phyloP scores from a whole-genome alignment of 2,797 vertebrate genomes.

The Pangasius djambal region DNA sequence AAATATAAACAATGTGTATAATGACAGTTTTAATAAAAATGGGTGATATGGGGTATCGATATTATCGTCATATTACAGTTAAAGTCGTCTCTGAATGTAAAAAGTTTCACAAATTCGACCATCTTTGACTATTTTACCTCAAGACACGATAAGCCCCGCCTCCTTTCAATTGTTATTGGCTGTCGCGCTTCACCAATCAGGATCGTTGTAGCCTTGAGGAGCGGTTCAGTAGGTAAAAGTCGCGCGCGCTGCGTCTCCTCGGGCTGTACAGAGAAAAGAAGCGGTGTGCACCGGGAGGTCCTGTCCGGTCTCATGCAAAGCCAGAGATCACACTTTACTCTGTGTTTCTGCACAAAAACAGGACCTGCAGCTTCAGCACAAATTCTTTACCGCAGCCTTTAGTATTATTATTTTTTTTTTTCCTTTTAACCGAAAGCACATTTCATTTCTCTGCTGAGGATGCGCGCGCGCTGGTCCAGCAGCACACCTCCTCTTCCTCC shows the following conservation, averaged over 20 bases:
- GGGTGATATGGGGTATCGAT: background rate
- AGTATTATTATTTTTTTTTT: background rate
- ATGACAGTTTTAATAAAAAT: background rate
- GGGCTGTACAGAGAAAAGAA: background rate
- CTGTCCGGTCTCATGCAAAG: background rate
- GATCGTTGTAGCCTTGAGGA: background rate
- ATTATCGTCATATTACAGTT: background rate
- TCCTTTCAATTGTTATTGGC: background rate
- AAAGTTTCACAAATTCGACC: background rate
- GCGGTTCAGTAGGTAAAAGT: slow-evolving; percentile 15
- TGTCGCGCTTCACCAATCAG: slow-evolving; percentile 22
- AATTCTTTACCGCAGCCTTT: background rate
- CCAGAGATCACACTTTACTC: background rate
- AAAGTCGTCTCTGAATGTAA: background rate
- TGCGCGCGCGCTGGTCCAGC: background rate
- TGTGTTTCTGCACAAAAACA: slow-evolving; percentile 1
- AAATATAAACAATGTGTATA: background rate
- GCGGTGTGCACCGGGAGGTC: background rate
- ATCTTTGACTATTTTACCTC: background rate
- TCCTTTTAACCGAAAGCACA: slow-evolving; percentile 15
- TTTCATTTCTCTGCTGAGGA: slow-evolving; percentile 18
- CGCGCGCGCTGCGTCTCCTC: slow-evolving; percentile 6
- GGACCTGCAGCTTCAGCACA: slow-evolving; percentile 31
- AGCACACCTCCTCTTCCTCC: background rate
- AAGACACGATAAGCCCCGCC: slow-evolving; percentile 11